phyloP scores from a whole-genome alignment of 2,888 invertebrate genomes.

The Cepaea hortensis region DNA sequence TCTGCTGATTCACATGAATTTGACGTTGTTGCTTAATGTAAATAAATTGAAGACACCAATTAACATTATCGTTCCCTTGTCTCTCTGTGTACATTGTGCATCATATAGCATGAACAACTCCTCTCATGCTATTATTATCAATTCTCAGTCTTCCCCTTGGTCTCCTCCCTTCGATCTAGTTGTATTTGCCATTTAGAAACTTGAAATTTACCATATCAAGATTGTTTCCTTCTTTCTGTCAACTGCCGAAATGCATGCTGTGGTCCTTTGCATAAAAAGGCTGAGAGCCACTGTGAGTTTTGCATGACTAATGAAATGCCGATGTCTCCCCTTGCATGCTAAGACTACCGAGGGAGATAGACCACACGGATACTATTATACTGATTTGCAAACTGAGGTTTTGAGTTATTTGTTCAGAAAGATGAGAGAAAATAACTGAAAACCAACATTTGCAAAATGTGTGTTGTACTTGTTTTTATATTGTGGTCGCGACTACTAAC shows the following conservation, averaged over 20 bases:
- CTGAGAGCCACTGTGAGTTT: background rate
- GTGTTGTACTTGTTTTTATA: background rate
- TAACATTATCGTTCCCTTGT: too few species aligned
- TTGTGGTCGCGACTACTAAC: slow-evolving; percentile 27
- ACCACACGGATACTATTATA: background rate
- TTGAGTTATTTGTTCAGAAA: background rate
- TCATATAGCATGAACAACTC: too few species aligned
- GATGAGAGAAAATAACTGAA: background rate
- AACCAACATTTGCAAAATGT: slow-evolving; percentile 22
- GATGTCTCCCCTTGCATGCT: background rate
- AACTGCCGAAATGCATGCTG: background rate
- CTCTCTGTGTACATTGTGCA: too few species aligned
- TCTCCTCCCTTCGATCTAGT: too few species aligned
- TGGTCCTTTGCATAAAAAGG: background rate
- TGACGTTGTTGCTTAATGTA: too few species aligned
- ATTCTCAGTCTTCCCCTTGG: too few species aligned
- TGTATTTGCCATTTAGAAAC: too few species aligned
- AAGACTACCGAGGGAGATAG: background rate
- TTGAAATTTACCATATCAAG: background rate
- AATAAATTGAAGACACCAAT: too few species aligned
- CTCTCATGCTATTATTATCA: too few species aligned
- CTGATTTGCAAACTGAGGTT: slow-evolving; percentile 9
- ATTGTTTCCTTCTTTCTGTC: background rate
- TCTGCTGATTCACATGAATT: too few species aligned
- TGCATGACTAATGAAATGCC: background rate